phyloP scores from a whole-genome alignment of 2,113 vertebrate species.

The Rhynchomys soricoides region DNA sequence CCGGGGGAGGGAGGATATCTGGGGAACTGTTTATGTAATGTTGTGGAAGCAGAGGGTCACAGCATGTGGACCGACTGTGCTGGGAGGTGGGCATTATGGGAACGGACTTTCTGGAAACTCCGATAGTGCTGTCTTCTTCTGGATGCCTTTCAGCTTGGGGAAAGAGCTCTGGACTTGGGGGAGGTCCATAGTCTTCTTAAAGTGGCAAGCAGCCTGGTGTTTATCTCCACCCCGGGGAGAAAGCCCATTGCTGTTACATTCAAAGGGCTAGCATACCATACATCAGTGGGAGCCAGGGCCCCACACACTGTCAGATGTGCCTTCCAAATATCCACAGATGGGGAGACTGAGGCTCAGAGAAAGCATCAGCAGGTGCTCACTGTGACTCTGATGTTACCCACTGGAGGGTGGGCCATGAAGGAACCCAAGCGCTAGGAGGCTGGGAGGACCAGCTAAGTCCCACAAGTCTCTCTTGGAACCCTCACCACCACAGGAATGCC shows the following conservation, averaged over 20 bases:
- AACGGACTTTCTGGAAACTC: not conserved
- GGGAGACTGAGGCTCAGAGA: not conserved
- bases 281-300: not conserved
- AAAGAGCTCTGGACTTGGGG: not conserved
- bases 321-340: not conserved
- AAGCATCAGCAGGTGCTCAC: not conserved
- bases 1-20: not conserved
- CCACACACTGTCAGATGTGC: rapidly evolving
- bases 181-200: not conserved
- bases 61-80: too few relatives aligned
- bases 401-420: not conserved
- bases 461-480: not conserved
- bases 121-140: not conserved
- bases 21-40: too few relatives aligned
- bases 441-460: not conserved
- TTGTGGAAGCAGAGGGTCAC: too few relatives aligned
- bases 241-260: not conserved
- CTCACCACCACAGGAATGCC: not conserved
- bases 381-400: not conserved
- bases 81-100: not conserved
- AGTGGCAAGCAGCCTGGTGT: not conserved
- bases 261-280: not conserved
- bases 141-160: not conserved
- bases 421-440: not conserved
- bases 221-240: not conserved